A percentile compares a stretch with the other conserved stretches of the same genome.
Evolutionary conservation across 2,888 invertebrate species (phyloP).

Genomic region (Rotaria magnacalcarata): DNA sequence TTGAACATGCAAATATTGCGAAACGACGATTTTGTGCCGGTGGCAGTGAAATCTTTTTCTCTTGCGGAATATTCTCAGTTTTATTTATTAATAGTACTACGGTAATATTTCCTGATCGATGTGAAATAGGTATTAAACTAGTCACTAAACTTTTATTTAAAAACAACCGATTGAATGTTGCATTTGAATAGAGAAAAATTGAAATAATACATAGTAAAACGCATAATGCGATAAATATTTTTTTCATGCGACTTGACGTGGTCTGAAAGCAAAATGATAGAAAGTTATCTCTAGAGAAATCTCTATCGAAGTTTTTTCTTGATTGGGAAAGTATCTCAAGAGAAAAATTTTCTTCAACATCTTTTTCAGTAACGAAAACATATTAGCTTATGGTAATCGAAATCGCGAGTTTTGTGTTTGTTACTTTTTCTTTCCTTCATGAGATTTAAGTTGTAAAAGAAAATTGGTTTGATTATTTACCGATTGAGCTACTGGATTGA

Average conservation of each 20-base stretch:
- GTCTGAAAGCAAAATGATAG: neutral
- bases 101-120: neutral
- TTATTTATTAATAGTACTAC: too few species aligned
- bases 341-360: neutral
- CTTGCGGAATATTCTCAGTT: neutral
- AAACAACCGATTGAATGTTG: neutral
- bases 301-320: neutral
- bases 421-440: too few species aligned
- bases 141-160: neutral
- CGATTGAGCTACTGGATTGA: neutral
- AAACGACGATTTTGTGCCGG: constrained; percentile 22
- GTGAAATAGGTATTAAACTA: neutral
- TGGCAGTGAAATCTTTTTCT: neutral
- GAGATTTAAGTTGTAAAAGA: too few species aligned
- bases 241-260: neutral
- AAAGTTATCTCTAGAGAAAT: neutral
- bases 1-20: constrained; percentile 19
- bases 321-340: neutral
- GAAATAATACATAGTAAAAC: neutral
- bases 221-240: neutral
- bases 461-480: neutral
- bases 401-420: too few species aligned
- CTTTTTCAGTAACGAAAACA: neutral
- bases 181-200: neutral
- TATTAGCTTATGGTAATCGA: neutral